Base-by-base conservation (phyloP, 2,797 vertebrate genomes). In the Oreonectes daqikongensis region DNA sequence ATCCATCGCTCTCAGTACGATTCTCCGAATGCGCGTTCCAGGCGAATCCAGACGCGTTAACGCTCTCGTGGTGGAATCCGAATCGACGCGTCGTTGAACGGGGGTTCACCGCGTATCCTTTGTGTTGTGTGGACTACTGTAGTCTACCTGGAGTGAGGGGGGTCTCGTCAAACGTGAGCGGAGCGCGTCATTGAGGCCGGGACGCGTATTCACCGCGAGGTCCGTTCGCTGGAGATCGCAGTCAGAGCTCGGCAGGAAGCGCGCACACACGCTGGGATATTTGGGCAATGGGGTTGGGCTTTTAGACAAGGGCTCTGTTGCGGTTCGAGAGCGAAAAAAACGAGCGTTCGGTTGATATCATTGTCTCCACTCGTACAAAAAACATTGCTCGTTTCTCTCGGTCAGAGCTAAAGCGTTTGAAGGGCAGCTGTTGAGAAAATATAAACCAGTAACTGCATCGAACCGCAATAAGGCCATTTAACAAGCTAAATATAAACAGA, bases 121-220 rank as follows among this genome's bases (percentile, higher is more conserved):
- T 91, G 91, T 92, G 89, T 92, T 91, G 90, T 91, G 89, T 86
- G 80, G 86, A 85, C 81, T 55, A 81, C 82, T 76, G 66, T 71
- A 77, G 60, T 77, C 70, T 32, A 60, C 44, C 18, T 69, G 20
- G 22, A 64, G 68, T 70, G 52, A 22, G 20, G 52, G 53, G 26
- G 57, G 65, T 79, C 67, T 61, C 63, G 63, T 78, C 53, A 70
- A 66, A 79, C 52, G 38, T 68, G 53, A 72, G 78, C 44, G 57
- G 69, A 15, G 40, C 55, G 55, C 44, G 50, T 6, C 71, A 12
- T 12, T 38, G 64, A 83, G 65, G 80, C 86, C 84, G 84, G 85
- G 69, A 63, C 75, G 66, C 75, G 66, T 46, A 81, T 81, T 86
- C 87, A 83, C 83, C 81, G 77, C 81, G 82, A 53, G 66, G 81